Conservation (phyloP, 1,140 invertebrate species). For the Choristoneura fumiferana region DNA sequence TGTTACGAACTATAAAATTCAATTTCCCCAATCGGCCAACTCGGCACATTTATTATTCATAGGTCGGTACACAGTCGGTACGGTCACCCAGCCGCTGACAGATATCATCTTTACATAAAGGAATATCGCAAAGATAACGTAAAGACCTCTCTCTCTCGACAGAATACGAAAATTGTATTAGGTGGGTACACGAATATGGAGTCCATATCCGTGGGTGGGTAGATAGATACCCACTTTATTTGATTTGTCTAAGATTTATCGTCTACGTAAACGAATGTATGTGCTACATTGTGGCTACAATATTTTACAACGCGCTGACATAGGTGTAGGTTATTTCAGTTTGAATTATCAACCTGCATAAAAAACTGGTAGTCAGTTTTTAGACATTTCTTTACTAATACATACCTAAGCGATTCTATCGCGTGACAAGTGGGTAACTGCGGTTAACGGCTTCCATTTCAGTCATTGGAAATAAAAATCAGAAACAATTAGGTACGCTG, state of each 20-base stretch:
- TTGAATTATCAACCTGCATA: too few relatives aligned
- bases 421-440: constrained; percentile 37
- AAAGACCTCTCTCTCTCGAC: constrained; percentile 45
- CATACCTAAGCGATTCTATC: constrained; percentile 36
- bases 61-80: constrained; percentile 66
- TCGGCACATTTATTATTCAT: constrained; percentile 77
- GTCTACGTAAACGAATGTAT: too few relatives aligned
- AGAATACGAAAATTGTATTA: constrained; percentile 57
- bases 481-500: neutral
- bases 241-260: too few relatives aligned
- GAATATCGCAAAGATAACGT: constrained; percentile 64
- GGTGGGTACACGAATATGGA: too few relatives aligned
- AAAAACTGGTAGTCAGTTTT: too few relatives aligned
- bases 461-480: constrained; percentile 29
- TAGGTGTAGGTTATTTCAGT: too few relatives aligned
- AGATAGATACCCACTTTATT: too few relatives aligned
- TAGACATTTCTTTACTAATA: too few relatives aligned
- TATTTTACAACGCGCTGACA: too few relatives aligned
- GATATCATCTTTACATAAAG: constrained; percentile 77
- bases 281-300: too few relatives aligned
- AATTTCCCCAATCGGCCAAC: constrained; percentile 77
- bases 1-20: constrained; percentile 78
- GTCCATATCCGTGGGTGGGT: too few relatives aligned
- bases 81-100: constrained; percentile 70
- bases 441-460: constrained; percentile 33